phyloP scores from a whole-genome alignment of 2,113 vertebrate genomes.

The Phaethon lepturus region DNA sequence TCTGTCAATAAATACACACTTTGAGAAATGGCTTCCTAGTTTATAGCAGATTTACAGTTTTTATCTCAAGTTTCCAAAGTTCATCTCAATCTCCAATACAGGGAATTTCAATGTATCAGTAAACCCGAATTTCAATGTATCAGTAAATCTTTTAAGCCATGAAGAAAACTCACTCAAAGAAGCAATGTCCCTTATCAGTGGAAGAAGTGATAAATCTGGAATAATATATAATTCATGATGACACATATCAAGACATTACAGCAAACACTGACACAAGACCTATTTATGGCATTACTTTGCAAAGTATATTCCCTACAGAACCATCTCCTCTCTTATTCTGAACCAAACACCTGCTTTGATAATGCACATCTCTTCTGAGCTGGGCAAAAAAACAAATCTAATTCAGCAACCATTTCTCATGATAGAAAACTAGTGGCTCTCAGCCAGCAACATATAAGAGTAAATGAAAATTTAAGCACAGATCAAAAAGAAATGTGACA shows the following conservation, averaged over 20 bases:
- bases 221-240: constrained; percentile 82
- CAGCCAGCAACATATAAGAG: constrained; percentile 52
- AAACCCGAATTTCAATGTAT: constrained; percentile 74
- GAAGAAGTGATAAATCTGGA: constrained; percentile 77
- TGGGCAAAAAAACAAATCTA: constrained; percentile 18
- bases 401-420: constrained; percentile 62
- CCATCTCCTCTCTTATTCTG: constrained; percentile 51
- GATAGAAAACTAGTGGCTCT: constrained; percentile 55
- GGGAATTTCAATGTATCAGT: constrained; percentile 72
- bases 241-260: constrained; percentile 77
- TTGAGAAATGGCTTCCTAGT: constrained; percentile 55
- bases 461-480: constrained; percentile 71
- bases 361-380: constrained; percentile 30
- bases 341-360: constrained; percentile 70
- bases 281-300: constrained; percentile 71
- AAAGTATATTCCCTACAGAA: constrained; percentile 70
- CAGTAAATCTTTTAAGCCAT: constrained; percentile 76
- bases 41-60: constrained; percentile 73
- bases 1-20: neutral
- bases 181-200: constrained; percentile 66
- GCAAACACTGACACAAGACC: constrained; percentile 68
- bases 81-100: constrained; percentile 71
- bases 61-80: constrained; percentile 75
- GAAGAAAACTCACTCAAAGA: constrained; percentile 72
- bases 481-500: constrained; percentile 58